phyloP scores from a whole-genome alignment of 1,140 invertebrate genomes.

The Drosophila nigrodunni region DNA sequence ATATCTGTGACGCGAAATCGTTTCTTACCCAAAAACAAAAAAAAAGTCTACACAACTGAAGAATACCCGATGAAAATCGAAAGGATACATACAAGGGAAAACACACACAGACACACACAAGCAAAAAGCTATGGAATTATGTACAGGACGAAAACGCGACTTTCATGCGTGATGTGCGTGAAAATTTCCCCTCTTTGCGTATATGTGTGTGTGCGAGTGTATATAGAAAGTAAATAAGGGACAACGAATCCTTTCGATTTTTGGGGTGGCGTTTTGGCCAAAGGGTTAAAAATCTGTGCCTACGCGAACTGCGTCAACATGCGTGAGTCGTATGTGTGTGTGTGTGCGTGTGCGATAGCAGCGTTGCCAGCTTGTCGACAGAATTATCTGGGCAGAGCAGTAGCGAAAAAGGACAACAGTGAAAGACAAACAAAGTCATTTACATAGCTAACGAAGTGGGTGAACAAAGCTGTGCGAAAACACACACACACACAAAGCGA shows the following conservation, averaged over 20 bases:
- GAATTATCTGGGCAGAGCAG: constrained; percentile 54
- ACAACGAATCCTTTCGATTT: constrained; percentile 34
- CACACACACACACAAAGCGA: not conserved
- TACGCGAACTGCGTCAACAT: constrained; percentile 58
- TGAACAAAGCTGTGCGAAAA: constrained; percentile 55
- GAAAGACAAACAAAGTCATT: constrained; percentile 77
- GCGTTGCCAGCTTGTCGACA: constrained; percentile 72
- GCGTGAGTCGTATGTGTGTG: constrained; percentile 51
- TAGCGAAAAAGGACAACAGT: constrained; percentile 53
- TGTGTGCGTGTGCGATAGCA: constrained; percentile 42
- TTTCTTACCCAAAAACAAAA: not conserved
- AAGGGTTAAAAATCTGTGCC: constrained; percentile 80
- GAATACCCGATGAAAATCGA: constrained; percentile 39
- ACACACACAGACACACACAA: constrained; percentile 7
- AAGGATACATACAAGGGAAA: constrained; percentile 22
- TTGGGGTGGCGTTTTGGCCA: constrained; percentile 51
- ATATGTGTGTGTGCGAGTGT: constrained; percentile 31
- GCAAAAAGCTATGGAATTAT: constrained; percentile 18
- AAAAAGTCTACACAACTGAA: constrained; percentile 31
- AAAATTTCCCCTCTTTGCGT: constrained; percentile 70
- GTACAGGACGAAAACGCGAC: constrained; percentile 51
- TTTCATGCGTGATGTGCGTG: constrained; percentile 75
- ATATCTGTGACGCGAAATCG: constrained; percentile 52
- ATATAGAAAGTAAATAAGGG: constrained; percentile 49
- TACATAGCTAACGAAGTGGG: constrained; percentile 80